Base-by-base conservation (phyloP, 2,888 invertebrate species). In the Galeopsomyia nigrocyanea region DNA sequence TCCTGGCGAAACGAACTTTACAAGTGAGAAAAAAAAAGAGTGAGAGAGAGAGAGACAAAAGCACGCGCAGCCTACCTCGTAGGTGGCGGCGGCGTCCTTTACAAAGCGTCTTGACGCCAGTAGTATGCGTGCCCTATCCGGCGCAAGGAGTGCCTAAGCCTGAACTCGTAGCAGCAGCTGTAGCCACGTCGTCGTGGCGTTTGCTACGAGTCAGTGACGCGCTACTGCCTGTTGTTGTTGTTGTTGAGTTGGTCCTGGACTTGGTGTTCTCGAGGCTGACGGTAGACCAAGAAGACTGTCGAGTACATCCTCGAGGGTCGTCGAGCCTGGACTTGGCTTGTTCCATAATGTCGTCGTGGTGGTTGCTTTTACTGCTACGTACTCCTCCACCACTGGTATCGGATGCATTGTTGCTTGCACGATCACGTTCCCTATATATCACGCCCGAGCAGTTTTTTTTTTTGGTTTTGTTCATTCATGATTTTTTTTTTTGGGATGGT, bases 261-360 rank as follows among this genome's bases (percentile, higher is more conserved):
- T 94, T 81, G 94, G 92, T 84, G 94, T 93, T 85, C 93, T 90
- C 82, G 93, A 91, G 81, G 89, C 88, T 78, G 93, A 90, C 83
- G 95, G 94, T 84, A 95, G 90, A 84, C 96, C 95, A 87, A 97
- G 91, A 80, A 97, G 91, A 78, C 96, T 95, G 88, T 97, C 95
- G 88, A 97, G 90, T 78, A 97, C 96, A 89, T 97, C 96, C 90
- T 97, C 96, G 86, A 97, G 89, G 78, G 96, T 97, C 74, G 95
- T 94, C 80, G 94, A 94, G 83, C 93, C 92, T 62, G 93, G 93
- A 83, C 85, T 86, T 74, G 85, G 85, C 82, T 84, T 86, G 81
- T 84, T 86, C 82, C 85, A 84, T 77, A 83, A 81, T 6, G 53
- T 19, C 3, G 17, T 19, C n/a, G 53, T 17, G 7, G 53, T 17